phyloP scores from a whole-genome alignment of 2,113 vertebrate species.

The Ceyx melanurus region DNA sequence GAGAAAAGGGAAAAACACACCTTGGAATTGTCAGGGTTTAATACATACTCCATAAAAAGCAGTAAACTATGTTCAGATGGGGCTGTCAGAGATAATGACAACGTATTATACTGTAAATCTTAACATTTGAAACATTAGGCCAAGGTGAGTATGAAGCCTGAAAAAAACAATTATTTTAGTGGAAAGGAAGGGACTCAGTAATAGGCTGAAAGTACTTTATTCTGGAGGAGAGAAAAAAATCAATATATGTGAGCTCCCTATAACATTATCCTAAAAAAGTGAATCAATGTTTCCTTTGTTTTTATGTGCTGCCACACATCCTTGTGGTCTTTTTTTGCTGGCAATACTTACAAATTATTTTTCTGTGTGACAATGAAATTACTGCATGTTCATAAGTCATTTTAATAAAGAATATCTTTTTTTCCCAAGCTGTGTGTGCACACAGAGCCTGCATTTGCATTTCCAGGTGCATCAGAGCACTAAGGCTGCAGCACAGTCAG shows the following conservation, averaged over 20 bases:
- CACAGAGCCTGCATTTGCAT: background rate
- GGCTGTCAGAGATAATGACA: conserved; percentile 55
- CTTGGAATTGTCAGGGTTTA: conserved; percentile 5
- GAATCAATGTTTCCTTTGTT: background rate
- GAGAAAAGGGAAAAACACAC: conserved; percentile 12
- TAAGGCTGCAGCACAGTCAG: background rate
- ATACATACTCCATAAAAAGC: conserved; percentile 1
- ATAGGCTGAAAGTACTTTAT: background rate
- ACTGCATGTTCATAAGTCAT: background rate
- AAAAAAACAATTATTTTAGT: conserved; percentile 57
- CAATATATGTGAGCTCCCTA: conserved; percentile 31
- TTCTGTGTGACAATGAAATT: conserved; percentile 9
- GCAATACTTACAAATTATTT: conserved; percentile 10
- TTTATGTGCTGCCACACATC: conserved; percentile 1
- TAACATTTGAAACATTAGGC: conserved; percentile 50
- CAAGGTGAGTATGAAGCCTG: conserved; percentile 8
- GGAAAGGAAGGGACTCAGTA: conserved; percentile 6
- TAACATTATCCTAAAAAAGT: conserved; percentile 36
- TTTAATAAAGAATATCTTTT: background rate
- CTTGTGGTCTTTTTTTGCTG: background rate
- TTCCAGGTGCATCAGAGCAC: background rate
- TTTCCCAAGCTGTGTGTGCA: background rate
- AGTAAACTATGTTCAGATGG: conserved; percentile 10
- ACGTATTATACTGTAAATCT: conserved; percentile 41
- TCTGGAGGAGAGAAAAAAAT: background rate